Evolutionary conservation across 2,888 invertebrate species (phyloP).

Genomic region (Epirrita christyi): DNA sequence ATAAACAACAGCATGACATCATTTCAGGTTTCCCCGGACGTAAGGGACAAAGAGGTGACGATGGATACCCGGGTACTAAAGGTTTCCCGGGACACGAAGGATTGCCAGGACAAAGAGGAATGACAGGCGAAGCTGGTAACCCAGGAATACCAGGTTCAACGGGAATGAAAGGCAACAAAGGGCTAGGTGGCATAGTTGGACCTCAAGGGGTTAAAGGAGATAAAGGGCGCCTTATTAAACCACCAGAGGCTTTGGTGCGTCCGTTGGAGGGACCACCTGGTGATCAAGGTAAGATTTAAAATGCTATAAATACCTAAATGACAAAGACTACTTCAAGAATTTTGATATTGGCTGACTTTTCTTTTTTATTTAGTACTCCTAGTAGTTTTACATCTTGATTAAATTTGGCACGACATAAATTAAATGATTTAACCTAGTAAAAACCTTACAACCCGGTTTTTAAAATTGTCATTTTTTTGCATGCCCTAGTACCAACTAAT

Average conservation of each 20-base stretch:
- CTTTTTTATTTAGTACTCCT: no score
- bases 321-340: no score
- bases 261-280: constrained; percentile 85
- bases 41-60: constrained; percentile 65
- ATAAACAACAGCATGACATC: background rate
- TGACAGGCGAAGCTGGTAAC: constrained; percentile 55
- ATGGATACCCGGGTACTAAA: constrained; percentile 60
- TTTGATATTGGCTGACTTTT: no score
- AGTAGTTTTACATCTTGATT: no score
- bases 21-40: constrained; percentile 61
- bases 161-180: constrained; percentile 75
- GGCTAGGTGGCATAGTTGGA: constrained; percentile 73
- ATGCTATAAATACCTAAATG: background rate
- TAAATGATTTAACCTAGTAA: no score
- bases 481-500: no score
- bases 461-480: no score
- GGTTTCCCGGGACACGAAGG: constrained; percentile 66
- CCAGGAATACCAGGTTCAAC: constrained; percentile 81
- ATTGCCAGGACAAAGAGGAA: constrained; percentile 59
- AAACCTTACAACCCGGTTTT: no score
- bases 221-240: constrained; percentile 70
- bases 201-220: constrained; percentile 80
- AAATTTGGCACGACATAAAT: no score
- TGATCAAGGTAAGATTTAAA: constrained; percentile 69
- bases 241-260: constrained; percentile 55